Base-by-base conservation (phyloP, 2,797 vertebrate genomes). In the Vultur gryphus region DNA sequence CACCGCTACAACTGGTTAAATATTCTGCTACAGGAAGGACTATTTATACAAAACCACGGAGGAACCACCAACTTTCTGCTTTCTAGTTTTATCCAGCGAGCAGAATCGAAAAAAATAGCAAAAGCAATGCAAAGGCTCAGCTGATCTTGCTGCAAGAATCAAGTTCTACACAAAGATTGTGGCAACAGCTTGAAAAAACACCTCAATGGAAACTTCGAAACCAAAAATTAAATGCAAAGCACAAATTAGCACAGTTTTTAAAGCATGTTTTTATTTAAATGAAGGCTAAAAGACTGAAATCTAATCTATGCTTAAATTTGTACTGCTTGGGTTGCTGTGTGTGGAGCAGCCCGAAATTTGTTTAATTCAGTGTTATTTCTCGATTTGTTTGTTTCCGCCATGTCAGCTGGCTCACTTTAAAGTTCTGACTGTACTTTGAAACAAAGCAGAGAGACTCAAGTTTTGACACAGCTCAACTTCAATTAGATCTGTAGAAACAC, bases 291-390 rank as follows among this genome's bases (percentile, higher is more conserved):
- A 54, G 15, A 64, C 49, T 69, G 65, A 69, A 95, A 69, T 49
- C 28, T 29, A 75, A 87, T 33, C 61, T 72, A 90, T 2, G 2
- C 52, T 75, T 67, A 58, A 69, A 84, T 44, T n/a, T 81, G 41
- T 62, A 71, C 28, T 7, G 76, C 57, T 86, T 78, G 48, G 11
- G 35, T 84, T 84, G 61, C 65, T 90, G 29, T 23, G 66, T 13
- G 46, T 46, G 80, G 39, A 95, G 58, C 11, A 69, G 80, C 33
- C 62, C 0, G 0, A 88, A 77, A 89, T 48, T 64, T 81, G 52
- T 73, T 94, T 92, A 90, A 87, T 73, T 93, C 33, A 39, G 54
- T 77, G 62, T 82, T 90, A 66, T 39, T 94, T 80, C 81, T 89
- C 73, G 58, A 78, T 95, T 79, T 90, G 28, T 69, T 89, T 90